A percentile compares a stretch with the other conserved stretches of the same genome.
Evolutionary conservation across 37 sponge, comb jelly and placozoan genomes (phyloP).

Genomic region (Chondrosia reniformis): DNA sequence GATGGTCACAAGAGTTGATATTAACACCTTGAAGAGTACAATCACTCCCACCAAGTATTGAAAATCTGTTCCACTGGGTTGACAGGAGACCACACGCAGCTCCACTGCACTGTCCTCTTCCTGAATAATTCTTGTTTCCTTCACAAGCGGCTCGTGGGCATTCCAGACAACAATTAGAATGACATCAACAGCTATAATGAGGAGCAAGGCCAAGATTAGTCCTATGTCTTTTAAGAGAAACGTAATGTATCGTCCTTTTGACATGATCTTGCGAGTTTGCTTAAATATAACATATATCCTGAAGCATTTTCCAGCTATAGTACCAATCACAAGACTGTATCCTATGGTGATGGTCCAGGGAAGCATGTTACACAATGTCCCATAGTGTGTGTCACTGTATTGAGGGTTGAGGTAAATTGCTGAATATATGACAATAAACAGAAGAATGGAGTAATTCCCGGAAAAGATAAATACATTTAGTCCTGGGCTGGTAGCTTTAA

Average conservation of each 20-base stretch:
- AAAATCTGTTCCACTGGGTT: background rate
- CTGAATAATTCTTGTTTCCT: background rate
- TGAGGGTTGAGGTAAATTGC: background rate
- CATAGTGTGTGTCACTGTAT: background rate
- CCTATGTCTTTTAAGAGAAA: background rate
- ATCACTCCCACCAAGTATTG: background rate
- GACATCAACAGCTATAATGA: background rate
- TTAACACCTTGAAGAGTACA: background rate
- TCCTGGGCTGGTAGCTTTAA: conserved; percentile 10
- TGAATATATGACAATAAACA: background rate
- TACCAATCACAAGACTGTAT: conserved; percentile 1
- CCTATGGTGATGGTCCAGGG: conserved; percentile 15
- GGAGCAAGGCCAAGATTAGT: background rate
- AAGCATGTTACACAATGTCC: background rate
- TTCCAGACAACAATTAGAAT: background rate
- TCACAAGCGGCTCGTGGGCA: background rate
- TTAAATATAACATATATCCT: background rate
- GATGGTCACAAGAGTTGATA: background rate
- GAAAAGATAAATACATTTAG: conserved; percentile 6
- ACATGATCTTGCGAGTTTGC: background rate
- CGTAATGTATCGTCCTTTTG: background rate
- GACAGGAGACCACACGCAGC: background rate
- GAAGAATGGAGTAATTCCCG: background rate
- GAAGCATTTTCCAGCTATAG: background rate
- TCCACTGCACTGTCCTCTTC: background rate